A percentile compares a stretch with the other conserved stretches of the same genome.
Evolutionary conservation across 2,888 invertebrate genomes (phyloP).

Genomic region (Bursaphelenchus okinawaensis): DNA sequence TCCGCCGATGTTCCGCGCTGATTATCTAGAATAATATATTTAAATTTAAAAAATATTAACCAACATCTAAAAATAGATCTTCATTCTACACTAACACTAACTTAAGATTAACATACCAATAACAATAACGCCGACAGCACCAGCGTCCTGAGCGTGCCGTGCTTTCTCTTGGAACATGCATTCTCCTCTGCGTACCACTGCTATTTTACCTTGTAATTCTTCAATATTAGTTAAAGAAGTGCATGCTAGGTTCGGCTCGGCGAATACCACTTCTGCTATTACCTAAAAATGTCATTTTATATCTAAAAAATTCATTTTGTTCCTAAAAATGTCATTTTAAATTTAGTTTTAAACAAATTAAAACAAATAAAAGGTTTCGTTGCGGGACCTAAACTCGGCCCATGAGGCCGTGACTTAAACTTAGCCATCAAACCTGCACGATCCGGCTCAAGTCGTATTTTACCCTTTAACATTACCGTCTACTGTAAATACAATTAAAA

Average conservation of each 20-base stretch:
- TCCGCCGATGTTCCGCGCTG: slow-evolving; percentile 71
- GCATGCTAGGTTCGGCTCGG: slow-evolving; percentile 69
- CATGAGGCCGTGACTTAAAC: no score
- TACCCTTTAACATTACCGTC: no score
- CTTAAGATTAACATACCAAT: slow-evolving; percentile 58
- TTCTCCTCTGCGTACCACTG: slow-evolving; percentile 79
- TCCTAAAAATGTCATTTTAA: no score
- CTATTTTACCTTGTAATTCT: slow-evolving; percentile 70
- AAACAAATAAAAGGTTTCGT: no score
- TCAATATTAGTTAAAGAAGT: slow-evolving; percentile 64
- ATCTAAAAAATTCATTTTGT: neutral
- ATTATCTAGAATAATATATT: no score
- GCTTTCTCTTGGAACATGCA: slow-evolving; percentile 96
- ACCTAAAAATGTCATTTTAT: slow-evolving; percentile 59
- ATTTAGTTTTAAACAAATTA: no score
- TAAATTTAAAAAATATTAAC: no score
- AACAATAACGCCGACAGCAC: slow-evolving; percentile 78
- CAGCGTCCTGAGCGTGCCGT: slow-evolving; percentile 73
- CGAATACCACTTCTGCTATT: slow-evolving; percentile 67
- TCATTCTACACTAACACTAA: neutral
- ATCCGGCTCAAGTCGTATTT: no score
- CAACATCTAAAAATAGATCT: neutral
- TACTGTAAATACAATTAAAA: no score
- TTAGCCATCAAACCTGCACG: no score
- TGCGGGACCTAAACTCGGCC: no score